A percentile compares a stretch with the other conserved stretches of the same genome.
phyloP scores from a whole-genome alignment of 1,140 invertebrate genomes.

The Eulimnadia texana region DNA sequence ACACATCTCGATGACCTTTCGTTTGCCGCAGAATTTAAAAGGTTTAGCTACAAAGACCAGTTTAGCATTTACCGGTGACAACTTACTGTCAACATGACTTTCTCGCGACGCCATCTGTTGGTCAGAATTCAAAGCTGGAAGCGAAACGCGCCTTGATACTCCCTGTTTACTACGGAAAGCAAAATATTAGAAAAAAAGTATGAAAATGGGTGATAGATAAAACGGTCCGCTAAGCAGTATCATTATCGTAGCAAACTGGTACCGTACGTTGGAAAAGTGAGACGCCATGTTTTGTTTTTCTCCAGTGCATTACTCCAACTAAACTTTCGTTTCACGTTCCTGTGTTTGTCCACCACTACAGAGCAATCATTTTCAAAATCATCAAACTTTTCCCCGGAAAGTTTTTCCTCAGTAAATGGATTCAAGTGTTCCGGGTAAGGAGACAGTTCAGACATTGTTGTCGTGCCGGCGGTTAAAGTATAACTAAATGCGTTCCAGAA shows the following conservation, averaged over 20 bases:
- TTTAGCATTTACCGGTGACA: not conserved
- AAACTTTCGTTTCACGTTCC: not conserved
- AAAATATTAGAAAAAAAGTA: too few relatives aligned
- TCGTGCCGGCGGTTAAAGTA: not conserved
- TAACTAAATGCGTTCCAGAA: too few relatives aligned
- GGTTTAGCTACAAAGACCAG: not conserved
- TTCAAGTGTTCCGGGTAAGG: not conserved
- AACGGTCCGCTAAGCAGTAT: not conserved
- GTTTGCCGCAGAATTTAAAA: too few relatives aligned
- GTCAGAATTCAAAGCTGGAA: too few relatives aligned
- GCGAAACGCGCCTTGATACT: too few relatives aligned
- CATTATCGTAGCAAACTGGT: not conserved
- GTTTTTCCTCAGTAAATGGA: not conserved
- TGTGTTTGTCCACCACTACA: not conserved
- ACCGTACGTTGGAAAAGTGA: not conserved
- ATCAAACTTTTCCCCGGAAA: not conserved
- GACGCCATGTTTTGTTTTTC: not conserved
- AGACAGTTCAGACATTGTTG: not conserved
- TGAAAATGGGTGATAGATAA: not conserved
- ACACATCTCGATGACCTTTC: not conserved
- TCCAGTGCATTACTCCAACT: not conserved
- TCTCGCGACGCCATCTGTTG: too few relatives aligned
- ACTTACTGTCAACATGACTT: not conserved
- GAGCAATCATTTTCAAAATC: not conserved
- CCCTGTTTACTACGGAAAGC: too few relatives aligned